Evolutionary conservation across 2,888 invertebrate species (phyloP).

Genomic region (Drosophila mettleri): DNA sequence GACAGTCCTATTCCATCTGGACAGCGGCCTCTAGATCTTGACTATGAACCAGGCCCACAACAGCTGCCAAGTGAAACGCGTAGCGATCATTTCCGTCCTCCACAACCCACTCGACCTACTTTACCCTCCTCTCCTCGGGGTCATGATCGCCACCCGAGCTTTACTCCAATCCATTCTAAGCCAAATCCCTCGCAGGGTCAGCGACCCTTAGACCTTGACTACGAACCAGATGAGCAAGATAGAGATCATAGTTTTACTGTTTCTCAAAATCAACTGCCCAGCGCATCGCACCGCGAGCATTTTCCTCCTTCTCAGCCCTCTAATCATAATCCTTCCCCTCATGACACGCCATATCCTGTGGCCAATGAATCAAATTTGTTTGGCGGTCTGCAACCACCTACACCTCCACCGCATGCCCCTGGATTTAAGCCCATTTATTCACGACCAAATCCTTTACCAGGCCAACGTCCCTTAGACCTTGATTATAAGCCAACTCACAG

Average conservation of each 20-base stretch:
- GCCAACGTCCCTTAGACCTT: constrained; percentile 44
- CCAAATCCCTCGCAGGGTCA: constrained; percentile 26
- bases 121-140: not conserved
- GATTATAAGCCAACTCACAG: constrained; percentile 21
- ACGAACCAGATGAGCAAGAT: constrained; percentile 16
- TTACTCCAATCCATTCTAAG: not conserved
- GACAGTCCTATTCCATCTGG: constrained; percentile 12
- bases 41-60: constrained; percentile 30
- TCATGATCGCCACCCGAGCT: not conserved
- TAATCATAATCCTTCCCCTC: constrained; percentile 15
- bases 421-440: not conserved
- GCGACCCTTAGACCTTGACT: constrained; percentile 35
- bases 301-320: not conserved
- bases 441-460: constrained; percentile 3
- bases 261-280: constrained; percentile 23
- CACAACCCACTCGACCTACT: not conserved
- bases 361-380: constrained; percentile 33
- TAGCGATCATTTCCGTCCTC: not conserved
- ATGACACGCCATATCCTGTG: not conserved
- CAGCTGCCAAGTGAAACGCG: constrained; percentile 1
- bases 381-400: constrained; percentile 63
- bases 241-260: not conserved
- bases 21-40: constrained; percentile 42
- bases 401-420: constrained; percentile 1
- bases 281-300: constrained; percentile 13